phyloP scores from a whole-genome alignment of 2,888 invertebrate species.

The Agrotis segetum region DNA sequence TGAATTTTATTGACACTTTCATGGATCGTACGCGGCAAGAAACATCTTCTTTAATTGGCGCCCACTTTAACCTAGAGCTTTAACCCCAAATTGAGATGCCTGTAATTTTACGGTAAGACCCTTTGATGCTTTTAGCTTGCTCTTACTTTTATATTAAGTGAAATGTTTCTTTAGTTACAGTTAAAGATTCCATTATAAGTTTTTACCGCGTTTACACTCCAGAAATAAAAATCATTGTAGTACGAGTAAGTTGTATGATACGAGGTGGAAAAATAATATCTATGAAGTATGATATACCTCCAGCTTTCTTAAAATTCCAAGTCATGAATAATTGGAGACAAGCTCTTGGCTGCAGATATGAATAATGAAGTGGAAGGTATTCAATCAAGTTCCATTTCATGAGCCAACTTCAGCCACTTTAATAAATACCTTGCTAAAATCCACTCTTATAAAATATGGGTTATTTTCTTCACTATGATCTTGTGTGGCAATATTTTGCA shows the following conservation, averaged over 20 bases:
- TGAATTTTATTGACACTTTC: constrained; percentile 43
- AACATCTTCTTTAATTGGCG: constrained; percentile 51
- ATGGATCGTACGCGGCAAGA: constrained; percentile 18
- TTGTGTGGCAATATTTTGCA: constrained; percentile 1
- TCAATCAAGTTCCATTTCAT: constrained; percentile 24
- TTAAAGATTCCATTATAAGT: not conserved
- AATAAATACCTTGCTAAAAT: constrained; percentile 4
- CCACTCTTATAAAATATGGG: not conserved
- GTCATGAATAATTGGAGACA: constrained; percentile 16
- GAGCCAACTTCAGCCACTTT: constrained; percentile 20
- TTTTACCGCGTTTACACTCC: not conserved
- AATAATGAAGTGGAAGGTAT: constrained; percentile 22
- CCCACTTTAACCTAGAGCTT: constrained; percentile 41
- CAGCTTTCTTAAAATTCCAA: not conserved
- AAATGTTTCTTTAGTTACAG: constrained; percentile 14
- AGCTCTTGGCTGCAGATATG: constrained; percentile 17
- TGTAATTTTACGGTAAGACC: constrained; percentile 19
- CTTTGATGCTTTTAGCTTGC: constrained; percentile 36
- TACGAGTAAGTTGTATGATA: not conserved
- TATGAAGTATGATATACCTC: not conserved
- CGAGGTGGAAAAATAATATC: not conserved
- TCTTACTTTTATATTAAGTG: constrained; percentile 21
- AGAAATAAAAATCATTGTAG: not conserved
- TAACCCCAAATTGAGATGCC: constrained; percentile 32
- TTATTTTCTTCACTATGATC: constrained; percentile 13